phyloP scores from a whole-genome alignment of 2,113 vertebrate genomes.

The Spilogale gracilis region DNA sequence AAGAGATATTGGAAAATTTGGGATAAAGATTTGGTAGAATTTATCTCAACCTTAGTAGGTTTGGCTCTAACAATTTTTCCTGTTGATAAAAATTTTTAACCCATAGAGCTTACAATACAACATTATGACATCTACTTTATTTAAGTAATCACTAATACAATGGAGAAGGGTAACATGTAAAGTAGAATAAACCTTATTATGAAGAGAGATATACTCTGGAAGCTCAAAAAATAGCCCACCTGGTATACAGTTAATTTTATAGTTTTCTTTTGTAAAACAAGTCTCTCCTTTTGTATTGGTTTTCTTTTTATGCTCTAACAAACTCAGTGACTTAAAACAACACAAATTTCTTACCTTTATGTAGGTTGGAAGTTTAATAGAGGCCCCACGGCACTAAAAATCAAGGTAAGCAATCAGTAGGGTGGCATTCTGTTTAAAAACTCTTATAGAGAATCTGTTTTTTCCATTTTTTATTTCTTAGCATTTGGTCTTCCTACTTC shows the following conservation, averaged over 20 bases:
- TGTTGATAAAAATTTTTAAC: background rate
- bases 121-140: background rate
- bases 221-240: background rate
- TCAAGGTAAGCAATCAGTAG: background rate
- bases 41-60: background rate
- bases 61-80: background rate
- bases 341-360: background rate
- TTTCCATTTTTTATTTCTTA: background rate
- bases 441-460: background rate
- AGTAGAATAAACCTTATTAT: background rate
- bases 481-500: accelerated
- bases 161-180: background rate
- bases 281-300: background rate
- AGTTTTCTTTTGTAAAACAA: background rate
- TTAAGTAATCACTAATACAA: background rate
- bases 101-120: background rate
- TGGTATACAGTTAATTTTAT: background rate
- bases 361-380: background rate
- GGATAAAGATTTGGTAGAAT: background rate
- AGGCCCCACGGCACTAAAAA: background rate
- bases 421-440: background rate
- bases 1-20: background rate
- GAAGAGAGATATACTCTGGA: background rate
- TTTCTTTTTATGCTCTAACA: background rate
- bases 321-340: background rate